Evolutionary conservation across 2,888 invertebrate species (phyloP).

Genomic region (Metacarcinus magister): DNA sequence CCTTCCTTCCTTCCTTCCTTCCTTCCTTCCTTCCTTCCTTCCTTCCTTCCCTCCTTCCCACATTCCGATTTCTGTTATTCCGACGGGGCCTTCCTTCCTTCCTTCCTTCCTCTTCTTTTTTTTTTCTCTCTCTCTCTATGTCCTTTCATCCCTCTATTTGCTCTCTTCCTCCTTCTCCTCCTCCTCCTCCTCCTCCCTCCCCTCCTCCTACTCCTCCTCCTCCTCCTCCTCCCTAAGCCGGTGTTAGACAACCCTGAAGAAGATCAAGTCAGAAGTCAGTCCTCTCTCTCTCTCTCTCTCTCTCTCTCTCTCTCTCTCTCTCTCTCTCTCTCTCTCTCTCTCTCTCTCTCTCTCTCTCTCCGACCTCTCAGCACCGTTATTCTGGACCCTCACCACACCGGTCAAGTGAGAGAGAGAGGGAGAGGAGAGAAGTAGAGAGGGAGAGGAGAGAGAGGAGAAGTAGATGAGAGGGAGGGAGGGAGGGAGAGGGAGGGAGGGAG

Average conservation of each 20-base stretch:
- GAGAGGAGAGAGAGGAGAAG: background rate
- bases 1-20: background rate
- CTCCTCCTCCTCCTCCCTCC: too few relatives aligned
- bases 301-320: slow-evolving; percentile 52
- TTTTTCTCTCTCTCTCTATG: background rate
- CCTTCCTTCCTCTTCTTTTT: background rate
- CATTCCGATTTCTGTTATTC: background rate
- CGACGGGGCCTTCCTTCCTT: background rate
- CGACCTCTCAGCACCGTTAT: background rate
- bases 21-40: background rate
- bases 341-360: slow-evolving; percentile 52
- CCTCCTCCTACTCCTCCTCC: background rate
- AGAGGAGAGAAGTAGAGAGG: background rate
- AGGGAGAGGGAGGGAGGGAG: too few relatives aligned
- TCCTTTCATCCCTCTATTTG: too few relatives aligned
- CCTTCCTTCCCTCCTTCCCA: too few relatives aligned
- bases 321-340: slow-evolving; percentile 57
- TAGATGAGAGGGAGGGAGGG: too few relatives aligned
- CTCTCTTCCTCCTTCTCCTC: background rate
- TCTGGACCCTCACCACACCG: background rate
- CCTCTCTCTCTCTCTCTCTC: background rate
- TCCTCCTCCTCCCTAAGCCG: background rate
- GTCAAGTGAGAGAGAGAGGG: slow-evolving; percentile 22
- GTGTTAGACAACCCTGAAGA: too few relatives aligned
- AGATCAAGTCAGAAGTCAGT: too few relatives aligned